Base-by-base conservation (phyloP, 1,140 invertebrate genomes). In the Drosophila subobscura region DNA sequence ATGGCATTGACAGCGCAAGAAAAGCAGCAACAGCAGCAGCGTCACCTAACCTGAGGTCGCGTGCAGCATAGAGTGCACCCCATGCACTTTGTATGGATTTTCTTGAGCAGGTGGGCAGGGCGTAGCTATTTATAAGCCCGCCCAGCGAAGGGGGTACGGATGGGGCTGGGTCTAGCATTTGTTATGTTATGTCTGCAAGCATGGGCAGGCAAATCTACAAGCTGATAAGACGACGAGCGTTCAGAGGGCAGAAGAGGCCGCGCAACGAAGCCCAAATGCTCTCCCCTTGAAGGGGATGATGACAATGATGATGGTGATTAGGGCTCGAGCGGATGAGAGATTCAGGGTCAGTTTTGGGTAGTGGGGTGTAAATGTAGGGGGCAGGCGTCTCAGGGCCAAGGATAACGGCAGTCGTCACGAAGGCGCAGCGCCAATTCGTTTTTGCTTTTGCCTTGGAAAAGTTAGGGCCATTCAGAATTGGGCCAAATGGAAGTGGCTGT, bases 1-100 rank as follows among this genome's bases (percentile, higher is more conserved):
- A 41, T 33, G 40, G 41, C 49, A 41, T 33, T 41, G 53, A 14
- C 4, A 7, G 23, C 12, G 33, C 41, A 12, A 52, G 37, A 50
- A 22, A 33, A 53, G 20, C 33, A 41, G 60, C 40, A 45, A 47
- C 37, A 40, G 54, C 16, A 50, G 46, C 8, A 45, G 46, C 33
- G 41, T 16, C 53, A 44, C 40, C 27, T 44, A 37, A 37, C 14
- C 22, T 10, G 49, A 59, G 55, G 72, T 75, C 72, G 72, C 72
- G 72, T 75, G 72, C 72, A 75, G 16, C 63, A 60, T 51, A 8
- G 44, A 55, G 47, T 49, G 67, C 45, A 72, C 50, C 68, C 23
- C 61, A 57, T 63, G 37, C 59, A 57, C 27, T 52, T 47, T 8
- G 41, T 64, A 75, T 71, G 77, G 64, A 64, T 79, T 79, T 74